Evolutionary conservation across 2,888 invertebrate species (phyloP).

Genomic region (Trilocha varians): DNA sequence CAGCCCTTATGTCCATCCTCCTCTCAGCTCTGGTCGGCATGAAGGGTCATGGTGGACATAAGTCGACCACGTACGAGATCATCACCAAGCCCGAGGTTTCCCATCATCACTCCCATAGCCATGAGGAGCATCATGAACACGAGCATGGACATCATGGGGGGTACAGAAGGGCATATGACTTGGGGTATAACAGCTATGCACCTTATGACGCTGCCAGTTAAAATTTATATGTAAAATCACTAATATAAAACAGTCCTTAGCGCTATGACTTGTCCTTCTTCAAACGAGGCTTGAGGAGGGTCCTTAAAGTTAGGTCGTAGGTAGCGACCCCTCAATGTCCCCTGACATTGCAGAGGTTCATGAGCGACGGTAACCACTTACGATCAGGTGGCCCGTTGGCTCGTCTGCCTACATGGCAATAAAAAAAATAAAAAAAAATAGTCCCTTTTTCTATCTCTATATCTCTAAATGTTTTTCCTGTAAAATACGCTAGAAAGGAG

Average conservation of each 20-base stretch:
- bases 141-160: conserved; percentile 70
- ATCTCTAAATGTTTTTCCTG: too few species aligned
- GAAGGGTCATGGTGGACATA: conserved; percentile 80
- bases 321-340: too few species aligned
- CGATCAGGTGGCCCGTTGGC: too few species aligned
- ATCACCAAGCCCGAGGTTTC: conserved; percentile 86
- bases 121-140: conserved; percentile 75
- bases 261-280: not conserved
- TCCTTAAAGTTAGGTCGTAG: too few species aligned
- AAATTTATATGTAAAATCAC: not conserved
- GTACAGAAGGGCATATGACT: conserved; percentile 70
- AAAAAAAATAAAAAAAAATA: too few species aligned
- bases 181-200: conserved; percentile 56
- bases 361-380: too few species aligned
- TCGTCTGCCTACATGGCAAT: too few species aligned
- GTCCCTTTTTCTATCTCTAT: too few species aligned
- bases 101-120: conserved; percentile 79
- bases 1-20: conserved; percentile 84
- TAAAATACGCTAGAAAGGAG: too few species aligned
- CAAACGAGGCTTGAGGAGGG: too few species aligned
- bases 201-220: conserved; percentile 50
- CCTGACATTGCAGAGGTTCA: too few species aligned
- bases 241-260: not conserved
- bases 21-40: conserved; percentile 83
- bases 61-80: conserved; percentile 86